Evolutionary conservation across 2,888 invertebrate species (phyloP).

Genomic region (Lasioglossum zephyrum): DNA sequence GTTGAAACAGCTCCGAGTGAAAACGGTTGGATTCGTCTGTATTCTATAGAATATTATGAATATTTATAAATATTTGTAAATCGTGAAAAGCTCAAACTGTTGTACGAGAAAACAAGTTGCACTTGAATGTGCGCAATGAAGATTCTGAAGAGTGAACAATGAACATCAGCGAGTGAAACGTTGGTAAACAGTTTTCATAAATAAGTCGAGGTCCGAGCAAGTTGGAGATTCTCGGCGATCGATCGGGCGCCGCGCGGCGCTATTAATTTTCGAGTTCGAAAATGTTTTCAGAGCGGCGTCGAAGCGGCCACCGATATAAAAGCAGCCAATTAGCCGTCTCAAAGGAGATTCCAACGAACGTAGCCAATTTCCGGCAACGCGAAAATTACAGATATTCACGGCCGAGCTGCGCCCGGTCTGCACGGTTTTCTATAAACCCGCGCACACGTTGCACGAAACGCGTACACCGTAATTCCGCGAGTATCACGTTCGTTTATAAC

Average conservation of each 20-base stretch:
- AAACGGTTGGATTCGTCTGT: no score
- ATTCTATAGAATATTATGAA: no score
- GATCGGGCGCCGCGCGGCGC: not conserved
- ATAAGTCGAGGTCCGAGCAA: no score
- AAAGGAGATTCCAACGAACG: not conserved
- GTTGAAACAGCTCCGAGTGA: no score
- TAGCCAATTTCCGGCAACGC: not conserved
- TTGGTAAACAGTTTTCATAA: no score
- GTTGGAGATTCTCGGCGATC: not conserved
- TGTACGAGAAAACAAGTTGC: no score
- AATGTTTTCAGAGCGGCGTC: not conserved
- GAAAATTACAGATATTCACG: not conserved
- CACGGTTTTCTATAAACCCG: not conserved
- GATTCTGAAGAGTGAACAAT: no score
- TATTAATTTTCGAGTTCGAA: not conserved
- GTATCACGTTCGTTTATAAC: constrained; percentile 6
- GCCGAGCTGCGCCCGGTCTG: not conserved
- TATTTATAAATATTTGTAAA: no score
- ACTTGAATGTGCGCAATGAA: no score
- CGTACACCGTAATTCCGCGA: not conserved
- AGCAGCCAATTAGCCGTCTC: not conserved
- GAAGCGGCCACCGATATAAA: not conserved
- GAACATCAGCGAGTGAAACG: no score
- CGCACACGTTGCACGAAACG: not conserved
- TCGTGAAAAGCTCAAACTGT: no score